Conservation (phyloP, 2,113 vertebrate species). For the Gopherus evgoodei region DNA sequence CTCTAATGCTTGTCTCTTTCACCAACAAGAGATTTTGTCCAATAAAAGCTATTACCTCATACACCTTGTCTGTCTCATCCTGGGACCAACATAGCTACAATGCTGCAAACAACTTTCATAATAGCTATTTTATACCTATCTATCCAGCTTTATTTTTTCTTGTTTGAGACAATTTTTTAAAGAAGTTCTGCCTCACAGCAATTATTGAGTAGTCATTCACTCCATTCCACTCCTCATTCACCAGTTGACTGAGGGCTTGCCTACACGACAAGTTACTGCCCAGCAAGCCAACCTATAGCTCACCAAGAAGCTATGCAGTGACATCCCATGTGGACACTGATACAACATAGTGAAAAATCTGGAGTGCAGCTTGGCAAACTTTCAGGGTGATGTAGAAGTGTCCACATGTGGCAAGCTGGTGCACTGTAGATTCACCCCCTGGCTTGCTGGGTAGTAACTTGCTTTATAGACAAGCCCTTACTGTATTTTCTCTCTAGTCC, state of each 20-base stretch:
- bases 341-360: neutral
- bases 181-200: neutral
- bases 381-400: neutral
- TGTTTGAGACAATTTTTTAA: neutral
- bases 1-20: neutral
- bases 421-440: neutral
- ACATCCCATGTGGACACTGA: neutral
- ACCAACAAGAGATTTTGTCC: neutral
- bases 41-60: neutral
- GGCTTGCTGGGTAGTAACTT: neutral
- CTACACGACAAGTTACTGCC: neutral
- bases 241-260: neutral
- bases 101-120: neutral
- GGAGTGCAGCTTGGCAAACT: neutral
- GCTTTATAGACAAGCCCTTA: neutral
- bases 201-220: neutral
- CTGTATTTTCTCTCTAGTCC: neutral
- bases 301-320: neutral
- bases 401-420: neutral
- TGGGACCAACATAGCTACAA: neutral
- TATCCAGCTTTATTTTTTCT: slow-evolving; percentile 13
- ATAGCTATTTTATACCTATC: neutral
- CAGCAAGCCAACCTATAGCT: neutral
- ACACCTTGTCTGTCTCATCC: neutral
- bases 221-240: neutral